Percentiles rank a stretch among this genome's conserved stretches.
phyloP scores from a whole-genome alignment of 2,797 vertebrate genomes.

The Prionace glauca region DNA sequence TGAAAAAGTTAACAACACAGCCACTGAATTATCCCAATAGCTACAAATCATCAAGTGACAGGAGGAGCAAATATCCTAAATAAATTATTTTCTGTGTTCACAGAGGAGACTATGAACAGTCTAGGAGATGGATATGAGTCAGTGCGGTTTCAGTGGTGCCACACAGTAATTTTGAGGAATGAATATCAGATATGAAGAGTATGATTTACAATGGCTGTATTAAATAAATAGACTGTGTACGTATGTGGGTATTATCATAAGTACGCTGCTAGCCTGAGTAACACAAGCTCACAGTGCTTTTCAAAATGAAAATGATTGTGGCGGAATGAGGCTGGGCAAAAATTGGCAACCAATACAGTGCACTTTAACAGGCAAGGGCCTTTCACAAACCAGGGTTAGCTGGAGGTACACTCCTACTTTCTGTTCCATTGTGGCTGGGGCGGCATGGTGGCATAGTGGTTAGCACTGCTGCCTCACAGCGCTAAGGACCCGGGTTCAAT shows the following conservation, averaged over 20 bases:
- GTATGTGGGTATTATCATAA: not conserved
- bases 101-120: not conserved
- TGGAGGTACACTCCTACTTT: not conserved
- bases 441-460: too few relatives aligned
- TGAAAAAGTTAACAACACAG: not conserved
- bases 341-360: not conserved
- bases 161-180: slow-evolving; percentile 19
- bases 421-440: not conserved
- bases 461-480: too few relatives aligned
- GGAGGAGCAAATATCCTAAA: not conserved
- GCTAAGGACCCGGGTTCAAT: too few relatives aligned
- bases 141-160: not conserved
- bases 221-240: not conserved
- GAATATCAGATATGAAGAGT: not conserved
- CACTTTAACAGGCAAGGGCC: not conserved
- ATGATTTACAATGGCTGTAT: not conserved
- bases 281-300: not conserved
- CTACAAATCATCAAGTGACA: not conserved
- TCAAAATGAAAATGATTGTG: not conserved
- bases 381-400: not conserved
- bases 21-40: not conserved
- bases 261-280: not conserved
- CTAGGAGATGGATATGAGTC: not conserved
- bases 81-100: not conserved
- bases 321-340: not conserved